phyloP scores from a whole-genome alignment of 2,797 vertebrate species.

The Channallabes apus region DNA sequence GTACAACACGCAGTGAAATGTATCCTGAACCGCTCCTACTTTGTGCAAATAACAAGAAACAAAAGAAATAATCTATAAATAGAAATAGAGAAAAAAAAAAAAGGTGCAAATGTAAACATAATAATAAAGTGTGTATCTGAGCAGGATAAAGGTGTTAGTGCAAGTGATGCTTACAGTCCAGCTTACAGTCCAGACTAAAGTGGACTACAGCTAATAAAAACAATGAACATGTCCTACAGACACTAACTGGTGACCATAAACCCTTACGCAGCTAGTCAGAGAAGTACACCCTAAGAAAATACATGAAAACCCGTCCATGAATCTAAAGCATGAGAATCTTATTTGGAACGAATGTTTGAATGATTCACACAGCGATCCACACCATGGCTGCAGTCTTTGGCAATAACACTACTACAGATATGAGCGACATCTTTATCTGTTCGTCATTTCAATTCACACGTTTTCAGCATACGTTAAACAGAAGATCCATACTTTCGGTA shows the following conservation, averaged over 20 bases:
- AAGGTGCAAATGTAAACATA: no score
- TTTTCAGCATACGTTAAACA: neutral
- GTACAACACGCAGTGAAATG: no score
- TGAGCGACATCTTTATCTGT: neutral
- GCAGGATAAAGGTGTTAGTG: no score
- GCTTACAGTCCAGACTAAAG: no score
- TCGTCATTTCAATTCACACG: neutral
- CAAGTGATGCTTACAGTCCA: no score
- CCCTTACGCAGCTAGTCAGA: neutral
- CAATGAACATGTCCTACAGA: neutral
- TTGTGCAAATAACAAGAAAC: no score
- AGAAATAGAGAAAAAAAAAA: no score
- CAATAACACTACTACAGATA: neutral
- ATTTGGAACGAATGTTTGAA: neutral
- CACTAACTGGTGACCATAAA: neutral
- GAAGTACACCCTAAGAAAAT: neutral
- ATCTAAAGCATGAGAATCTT: neutral
- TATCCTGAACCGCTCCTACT: no score
- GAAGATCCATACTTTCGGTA: neutral
- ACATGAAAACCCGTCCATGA: no score
- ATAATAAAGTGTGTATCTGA: no score
- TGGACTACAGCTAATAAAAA: neutral
- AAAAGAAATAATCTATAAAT: no score
- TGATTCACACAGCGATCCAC: neutral
- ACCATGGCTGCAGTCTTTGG: neutral